Percentiles rank a stretch among this genome's conserved stretches.
Conservation (phyloP, 2,888 invertebrate species). For the Dolichomitus sp. region DNA sequence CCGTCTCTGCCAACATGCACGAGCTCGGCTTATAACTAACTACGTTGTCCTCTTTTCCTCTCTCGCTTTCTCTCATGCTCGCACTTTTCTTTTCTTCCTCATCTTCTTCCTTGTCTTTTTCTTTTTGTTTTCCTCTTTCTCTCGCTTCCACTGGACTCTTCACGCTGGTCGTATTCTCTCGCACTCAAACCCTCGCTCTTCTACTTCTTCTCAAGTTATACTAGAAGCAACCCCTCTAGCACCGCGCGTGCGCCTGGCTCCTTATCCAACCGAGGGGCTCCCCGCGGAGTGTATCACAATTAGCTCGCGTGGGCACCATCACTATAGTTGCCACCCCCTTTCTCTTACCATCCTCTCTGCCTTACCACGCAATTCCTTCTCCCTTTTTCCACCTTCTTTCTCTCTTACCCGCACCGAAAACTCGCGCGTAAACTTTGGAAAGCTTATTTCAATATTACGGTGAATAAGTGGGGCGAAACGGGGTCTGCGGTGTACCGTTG, state of each 20-base stretch:
- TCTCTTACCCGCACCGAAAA: conserved; percentile 62
- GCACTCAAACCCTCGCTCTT: conserved; percentile 66
- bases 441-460: conserved; percentile 80
- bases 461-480: conserved; percentile 72
- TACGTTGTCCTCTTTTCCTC: conserved; percentile 72
- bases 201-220: conserved; percentile 82
- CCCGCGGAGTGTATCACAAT: conserved; percentile 85
- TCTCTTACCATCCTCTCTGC: conserved; percentile 55
- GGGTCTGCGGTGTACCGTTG: conserved; percentile 55
- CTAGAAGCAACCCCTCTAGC: conserved; percentile 66
- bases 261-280: conserved; percentile 75
- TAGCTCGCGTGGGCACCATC: conserved; percentile 80
- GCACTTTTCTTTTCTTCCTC: conserved; percentile 39
- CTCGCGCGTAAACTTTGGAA: conserved; percentile 74
- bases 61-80: conserved; percentile 52
- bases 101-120: conserved; percentile 71
- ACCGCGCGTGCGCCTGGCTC: conserved; percentile 61
- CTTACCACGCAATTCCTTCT: conserved; percentile 63
- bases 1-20: conserved; percentile 86
- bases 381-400: conserved; percentile 65
- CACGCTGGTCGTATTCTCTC: conserved; percentile 72
- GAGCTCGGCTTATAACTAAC: conserved; percentile 83
- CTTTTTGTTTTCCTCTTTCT: conserved; percentile 60
- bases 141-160: conserved; percentile 50
- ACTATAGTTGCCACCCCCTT: conserved; percentile 55